A percentile compares a stretch with the other conserved stretches of the same genome.
Conservation (phyloP, 2,888 invertebrate species). For the Acanthosoma haemorrhoidale region DNA sequence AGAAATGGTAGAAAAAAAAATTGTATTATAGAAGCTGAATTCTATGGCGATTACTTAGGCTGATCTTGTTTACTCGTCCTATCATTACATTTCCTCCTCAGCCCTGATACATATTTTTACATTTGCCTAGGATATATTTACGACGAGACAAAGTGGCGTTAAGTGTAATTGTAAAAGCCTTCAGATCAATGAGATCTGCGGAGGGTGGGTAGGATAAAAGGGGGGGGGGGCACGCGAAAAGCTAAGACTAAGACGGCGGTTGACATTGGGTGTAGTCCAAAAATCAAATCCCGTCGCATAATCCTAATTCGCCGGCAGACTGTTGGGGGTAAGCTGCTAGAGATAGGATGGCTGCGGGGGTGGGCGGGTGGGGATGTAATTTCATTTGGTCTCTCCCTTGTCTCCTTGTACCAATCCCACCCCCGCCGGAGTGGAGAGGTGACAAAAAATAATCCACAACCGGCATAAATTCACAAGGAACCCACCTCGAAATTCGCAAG, state of each 20-base stretch:
- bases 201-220: too few relatives aligned
- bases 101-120: too few relatives aligned
- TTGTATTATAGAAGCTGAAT: too few relatives aligned
- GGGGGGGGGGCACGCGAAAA: not conserved
- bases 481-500: constrained; percentile 32
- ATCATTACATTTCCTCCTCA: too few relatives aligned
- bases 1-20: too few relatives aligned
- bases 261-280: constrained; percentile 9
- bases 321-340: not conserved
- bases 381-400: not conserved
- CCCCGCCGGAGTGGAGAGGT: not conserved
- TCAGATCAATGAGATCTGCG: too few relatives aligned
- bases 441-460: constrained; percentile 22
- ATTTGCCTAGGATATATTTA: too few relatives aligned
- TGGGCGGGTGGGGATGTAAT: constrained; percentile 2
- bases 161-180: too few relatives aligned
- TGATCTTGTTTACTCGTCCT: too few relatives aligned
- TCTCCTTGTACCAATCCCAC: constrained; percentile 10
- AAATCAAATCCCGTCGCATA: constrained; percentile 14
- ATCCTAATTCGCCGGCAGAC: constrained; percentile 11
- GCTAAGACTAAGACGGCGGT: not conserved
- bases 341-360: not conserved
- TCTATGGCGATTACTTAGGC: too few relatives aligned
- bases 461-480: constrained; percentile 15
- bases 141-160: too few relatives aligned